Conservation (phyloP, 35 echinoderm and acorn worm species). For the Anneissia japonica region DNA sequence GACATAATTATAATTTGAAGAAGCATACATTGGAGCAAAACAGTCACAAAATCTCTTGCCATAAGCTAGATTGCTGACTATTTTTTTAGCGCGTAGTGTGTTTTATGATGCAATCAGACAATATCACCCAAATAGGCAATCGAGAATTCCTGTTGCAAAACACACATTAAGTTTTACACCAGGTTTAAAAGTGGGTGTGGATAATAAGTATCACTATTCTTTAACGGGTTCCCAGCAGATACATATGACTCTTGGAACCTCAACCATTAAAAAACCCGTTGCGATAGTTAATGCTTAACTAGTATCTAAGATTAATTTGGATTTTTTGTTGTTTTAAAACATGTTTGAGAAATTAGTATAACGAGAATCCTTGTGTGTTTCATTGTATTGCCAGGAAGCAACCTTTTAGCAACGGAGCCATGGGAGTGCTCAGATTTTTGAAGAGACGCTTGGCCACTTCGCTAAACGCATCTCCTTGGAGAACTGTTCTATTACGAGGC, state of each 20-base stretch:
- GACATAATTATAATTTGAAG: no score
- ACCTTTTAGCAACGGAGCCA: neutral
- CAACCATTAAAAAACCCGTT: neutral
- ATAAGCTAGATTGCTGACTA: no score
- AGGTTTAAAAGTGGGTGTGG: neutral
- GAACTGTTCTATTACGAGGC: neutral
- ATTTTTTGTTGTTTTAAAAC: conserved; percentile 1
- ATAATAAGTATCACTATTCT: neutral
- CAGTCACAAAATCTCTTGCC: no score
- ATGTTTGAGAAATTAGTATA: conserved; percentile 2
- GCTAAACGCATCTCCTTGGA: neutral
- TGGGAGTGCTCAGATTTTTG: neutral
- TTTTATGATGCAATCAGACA: no score
- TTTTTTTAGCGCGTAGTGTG: no score
- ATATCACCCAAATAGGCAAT: neutral
- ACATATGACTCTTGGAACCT: neutral
- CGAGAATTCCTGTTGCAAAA: neutral
- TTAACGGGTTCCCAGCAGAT: neutral
- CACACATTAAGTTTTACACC: neutral
- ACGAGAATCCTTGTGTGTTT: neutral
- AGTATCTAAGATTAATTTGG: neutral
- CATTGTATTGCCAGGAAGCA: neutral
- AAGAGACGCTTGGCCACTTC: neutral
- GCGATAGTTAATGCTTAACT: neutral
- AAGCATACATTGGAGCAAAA: no score